Evolutionary conservation across 2,888 invertebrate species (phyloP), one percentile per base, ranked within the genome.

Genomic region (Arctia plantaginis): DNA sequence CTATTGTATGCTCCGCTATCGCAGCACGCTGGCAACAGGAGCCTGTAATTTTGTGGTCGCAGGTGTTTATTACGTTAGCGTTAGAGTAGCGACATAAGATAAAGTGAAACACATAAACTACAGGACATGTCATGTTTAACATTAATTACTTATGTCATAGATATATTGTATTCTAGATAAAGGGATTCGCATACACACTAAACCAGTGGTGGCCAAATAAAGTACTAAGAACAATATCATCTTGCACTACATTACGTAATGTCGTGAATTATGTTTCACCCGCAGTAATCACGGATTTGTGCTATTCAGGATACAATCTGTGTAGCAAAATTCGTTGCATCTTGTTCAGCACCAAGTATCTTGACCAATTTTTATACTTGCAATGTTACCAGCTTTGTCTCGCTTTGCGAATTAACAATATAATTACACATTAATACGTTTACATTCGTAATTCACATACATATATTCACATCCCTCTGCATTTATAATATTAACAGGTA

Each of bases 31-130:
- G 93, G 77, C 92, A 86, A 85, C 87, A 77, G 84, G 88, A 92
- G 87, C 91, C 91, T 92, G 88, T 93, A 93, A 95, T 95, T 92
- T 93, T 92, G 95, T 90, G 94, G 95, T 93, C 85, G 89, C 93
- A 92, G 92, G 93, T 93, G 93, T 91, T 92, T 91, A 90, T 90
- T 89, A 88, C 86, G 86, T 88, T 90, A 88, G 82, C 86, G 86
- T 88, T 90, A 88, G 82, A 85, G 81, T 86, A 85, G 85, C 83
- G 85, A 86, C 77, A 81, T 83, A 86, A 85, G 89, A 89, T 87
- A 85, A 85, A 85, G 82, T 86, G 84, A 86, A 84, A 85, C 83
- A 82, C 85, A 87, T 86, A 82, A 74, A 77, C 77, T 77, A 84
- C 86, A 87, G 87, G 85, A 87, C 84, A 82, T 80, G 83, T 86